Conservation (phyloP, 2,797 vertebrate genomes). For the Sebastes wilsoni region DNA sequence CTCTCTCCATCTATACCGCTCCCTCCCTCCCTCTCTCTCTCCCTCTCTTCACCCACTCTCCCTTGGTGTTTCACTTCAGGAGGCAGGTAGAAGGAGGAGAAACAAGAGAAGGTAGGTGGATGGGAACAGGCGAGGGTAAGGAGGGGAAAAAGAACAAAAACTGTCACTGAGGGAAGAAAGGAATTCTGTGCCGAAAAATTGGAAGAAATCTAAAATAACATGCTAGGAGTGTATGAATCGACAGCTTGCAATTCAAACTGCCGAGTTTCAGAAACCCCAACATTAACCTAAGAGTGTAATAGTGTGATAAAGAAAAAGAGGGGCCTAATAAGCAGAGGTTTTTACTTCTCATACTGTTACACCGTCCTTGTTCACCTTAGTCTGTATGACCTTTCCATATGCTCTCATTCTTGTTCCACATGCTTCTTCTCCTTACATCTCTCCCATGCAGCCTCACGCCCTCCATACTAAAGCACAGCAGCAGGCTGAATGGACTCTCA, state of each 20-base stretch:
- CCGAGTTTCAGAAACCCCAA: slow-evolving; percentile 16
- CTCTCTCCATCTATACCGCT: slow-evolving; percentile 56
- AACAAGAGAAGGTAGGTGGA: slow-evolving; percentile 41
- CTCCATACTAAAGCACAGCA: slow-evolving; percentile 14
- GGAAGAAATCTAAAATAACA: slow-evolving; percentile 3
- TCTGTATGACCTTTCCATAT: slow-evolving; percentile 53
- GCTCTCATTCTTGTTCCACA: slow-evolving; percentile 12
- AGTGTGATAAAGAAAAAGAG: slow-evolving; percentile 7
- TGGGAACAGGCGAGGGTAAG: slow-evolving; percentile 8
- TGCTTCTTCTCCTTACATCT: slow-evolving; percentile 22
- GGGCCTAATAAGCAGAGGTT: slow-evolving; percentile 11
- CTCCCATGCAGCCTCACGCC: background rate
- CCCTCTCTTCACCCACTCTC: slow-evolving; percentile 12
- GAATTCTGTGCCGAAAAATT: background rate
- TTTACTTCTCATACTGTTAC: slow-evolving; percentile 35
- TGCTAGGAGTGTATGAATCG: background rate
- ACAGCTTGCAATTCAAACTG: slow-evolving; percentile 24
- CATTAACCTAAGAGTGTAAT: slow-evolving; percentile 12
- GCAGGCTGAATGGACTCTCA: slow-evolving; percentile 23
- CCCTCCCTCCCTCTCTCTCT: background rate
- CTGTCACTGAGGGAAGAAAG: slow-evolving; percentile 27
- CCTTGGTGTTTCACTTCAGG: slow-evolving; percentile 47
- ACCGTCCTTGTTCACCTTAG: slow-evolving; percentile 32
- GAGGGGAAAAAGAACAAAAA: slow-evolving; percentile 22
- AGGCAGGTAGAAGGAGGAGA: slow-evolving; percentile 49